Evolutionary conservation across 30 jellyfish, hydroid and myxozoan genomes (phyloP).

Genomic region (Chrysaora quinquecirrha): DNA sequence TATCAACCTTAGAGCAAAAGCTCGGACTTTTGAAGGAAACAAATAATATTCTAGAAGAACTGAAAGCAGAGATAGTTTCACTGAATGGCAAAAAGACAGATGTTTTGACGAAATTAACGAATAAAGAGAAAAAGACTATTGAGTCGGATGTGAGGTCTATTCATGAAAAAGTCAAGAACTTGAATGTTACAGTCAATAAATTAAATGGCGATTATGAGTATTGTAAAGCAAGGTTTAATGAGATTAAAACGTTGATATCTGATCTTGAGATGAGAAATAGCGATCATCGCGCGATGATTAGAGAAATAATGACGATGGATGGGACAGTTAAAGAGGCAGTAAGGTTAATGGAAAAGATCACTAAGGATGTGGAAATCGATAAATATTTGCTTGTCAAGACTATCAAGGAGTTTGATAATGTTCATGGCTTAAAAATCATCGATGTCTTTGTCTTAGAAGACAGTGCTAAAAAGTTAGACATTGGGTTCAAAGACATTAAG

Average conservation of each 20-base stretch:
- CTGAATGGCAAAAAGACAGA: not conserved
- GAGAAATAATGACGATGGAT: not conserved
- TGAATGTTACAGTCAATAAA: not conserved
- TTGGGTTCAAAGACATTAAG: not conserved
- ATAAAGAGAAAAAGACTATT: slow-evolving; percentile 24
- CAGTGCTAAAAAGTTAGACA: not conserved
- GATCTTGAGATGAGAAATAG: not conserved
- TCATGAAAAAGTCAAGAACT: not conserved
- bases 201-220: not conserved
- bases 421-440: not conserved
- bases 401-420: not conserved
- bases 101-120: slow-evolving; percentile 23
- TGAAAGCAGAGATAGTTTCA: slow-evolving; percentile 36
- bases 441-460: not conserved
- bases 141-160: slow-evolving; percentile 6
- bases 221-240: not conserved
- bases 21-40: not conserved
- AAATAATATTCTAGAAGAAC: not conserved
- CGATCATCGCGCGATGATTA: not conserved
- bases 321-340: not conserved
- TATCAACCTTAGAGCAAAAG: not conserved
- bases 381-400: not conserved
- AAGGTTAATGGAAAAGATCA: not conserved
- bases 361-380: not conserved
- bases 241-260: not conserved